Conservation (phyloP, 2,888 invertebrate genomes). For the Seira ritae region DNA sequence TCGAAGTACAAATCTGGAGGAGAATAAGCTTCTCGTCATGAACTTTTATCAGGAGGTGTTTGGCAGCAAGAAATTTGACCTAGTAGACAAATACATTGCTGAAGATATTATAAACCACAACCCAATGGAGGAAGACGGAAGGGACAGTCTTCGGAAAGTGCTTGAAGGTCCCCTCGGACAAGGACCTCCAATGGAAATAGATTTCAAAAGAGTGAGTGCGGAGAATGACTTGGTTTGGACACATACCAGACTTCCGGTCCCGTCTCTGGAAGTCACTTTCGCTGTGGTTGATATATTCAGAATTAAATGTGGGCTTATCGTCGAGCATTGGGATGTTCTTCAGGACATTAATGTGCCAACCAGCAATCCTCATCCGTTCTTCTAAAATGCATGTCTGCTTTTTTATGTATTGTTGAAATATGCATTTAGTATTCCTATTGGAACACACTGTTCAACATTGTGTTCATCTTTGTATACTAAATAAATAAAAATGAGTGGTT, state of each 20-base stretch:
- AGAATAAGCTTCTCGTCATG: constrained; percentile 47
- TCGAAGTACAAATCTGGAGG: constrained; percentile 24
- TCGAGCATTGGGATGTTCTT: constrained; percentile 65
- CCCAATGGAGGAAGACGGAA: constrained; percentile 29
- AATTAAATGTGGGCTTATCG: constrained; percentile 53
- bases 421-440: no score
- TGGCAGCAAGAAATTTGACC: constrained; percentile 48
- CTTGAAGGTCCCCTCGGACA: constrained; percentile 53
- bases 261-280: constrained; percentile 31
- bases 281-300: constrained; percentile 62
- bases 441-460: no score
- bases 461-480: no score
- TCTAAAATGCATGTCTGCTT: no score
- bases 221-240: constrained; percentile 59
- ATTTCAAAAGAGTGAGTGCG: constrained; percentile 43
- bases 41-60: constrained; percentile 59
- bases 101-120: constrained; percentile 53
- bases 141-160: constrained; percentile 1
- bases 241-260: constrained; percentile 26
- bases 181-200: constrained; percentile 43
- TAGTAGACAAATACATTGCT: constrained; percentile 50
- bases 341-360: constrained; percentile 42
- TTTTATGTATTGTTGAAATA: no score
- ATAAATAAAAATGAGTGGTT: no score
- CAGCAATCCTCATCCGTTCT: constrained; percentile 50